A percentile compares a stretch with the other conserved stretches of the same genome.
phyloP scores from a whole-genome alignment of 2,797 vertebrate species.

The Tiaroga cobitis region DNA sequence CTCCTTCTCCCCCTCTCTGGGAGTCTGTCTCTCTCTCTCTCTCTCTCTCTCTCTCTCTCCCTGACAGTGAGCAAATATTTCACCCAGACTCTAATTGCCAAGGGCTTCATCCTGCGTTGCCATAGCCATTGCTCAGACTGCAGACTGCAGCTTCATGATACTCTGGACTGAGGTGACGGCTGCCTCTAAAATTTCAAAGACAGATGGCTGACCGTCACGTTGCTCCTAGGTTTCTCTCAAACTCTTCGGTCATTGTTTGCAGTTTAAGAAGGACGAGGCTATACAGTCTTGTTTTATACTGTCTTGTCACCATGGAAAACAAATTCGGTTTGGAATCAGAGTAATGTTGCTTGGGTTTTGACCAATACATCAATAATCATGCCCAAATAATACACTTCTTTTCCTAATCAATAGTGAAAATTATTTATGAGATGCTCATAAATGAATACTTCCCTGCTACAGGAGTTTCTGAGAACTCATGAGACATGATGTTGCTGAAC shows the following conservation, averaged over 20 bases:
- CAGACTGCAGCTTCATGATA: conserved; percentile 34
- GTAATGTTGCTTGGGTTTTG: neutral
- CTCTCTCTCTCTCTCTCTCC: conserved; percentile 11
- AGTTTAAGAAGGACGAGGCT: neutral
- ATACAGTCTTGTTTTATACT: neutral
- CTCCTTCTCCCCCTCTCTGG: conserved; percentile 12
- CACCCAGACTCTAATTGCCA: conserved; percentile 59
- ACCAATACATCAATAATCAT: neutral
- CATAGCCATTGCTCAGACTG: conserved; percentile 46
- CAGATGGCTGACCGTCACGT: conserved; percentile 50
- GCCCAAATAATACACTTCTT: neutral
- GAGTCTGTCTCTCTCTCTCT: conserved; percentile 47
- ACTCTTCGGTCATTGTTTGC: neutral
- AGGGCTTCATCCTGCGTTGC: conserved; percentile 31
- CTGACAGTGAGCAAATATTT: conserved; percentile 62
- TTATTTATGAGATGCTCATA: neutral
- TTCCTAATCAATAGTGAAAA: neutral
- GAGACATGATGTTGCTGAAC: neutral
- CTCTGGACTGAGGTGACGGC: conserved; percentile 38
- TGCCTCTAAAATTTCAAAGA: conserved; percentile 57
- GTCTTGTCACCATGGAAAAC: conserved; percentile 9
- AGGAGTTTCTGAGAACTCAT: neutral
- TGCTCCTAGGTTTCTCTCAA: conserved; percentile 34
- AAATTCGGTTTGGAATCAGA: conserved; percentile 11
- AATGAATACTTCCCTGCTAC: neutral